These are phyloP conservation scores for Micrastur ruficollis DNA, from an alignment of 2,797 vertebrate genomes.

Conservation along the genomic window DNA sequence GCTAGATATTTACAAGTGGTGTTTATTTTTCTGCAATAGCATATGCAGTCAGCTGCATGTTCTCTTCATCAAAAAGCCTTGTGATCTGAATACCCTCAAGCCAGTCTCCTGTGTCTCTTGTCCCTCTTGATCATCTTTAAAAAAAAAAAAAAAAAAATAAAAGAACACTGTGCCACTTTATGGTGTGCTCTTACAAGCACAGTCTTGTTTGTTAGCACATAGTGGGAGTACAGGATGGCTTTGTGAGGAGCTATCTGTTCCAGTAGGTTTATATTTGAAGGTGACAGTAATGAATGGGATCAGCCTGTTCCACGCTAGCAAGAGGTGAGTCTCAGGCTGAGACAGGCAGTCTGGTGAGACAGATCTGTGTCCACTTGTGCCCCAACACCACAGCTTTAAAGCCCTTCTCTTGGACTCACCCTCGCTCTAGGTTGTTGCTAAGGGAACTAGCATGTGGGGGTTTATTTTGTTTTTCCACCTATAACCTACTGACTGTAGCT, in stretches of 20 bases:
- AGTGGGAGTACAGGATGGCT: background rate
- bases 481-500: background rate
- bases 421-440: background rate
- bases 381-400: slow-evolving; percentile 2
- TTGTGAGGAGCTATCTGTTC: background rate
- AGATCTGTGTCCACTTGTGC: background rate
- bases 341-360: background rate
- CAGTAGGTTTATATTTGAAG: slow-evolving; percentile 32
- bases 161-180: background rate
- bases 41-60: background rate
- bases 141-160: background rate
- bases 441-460: background rate
- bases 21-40: background rate
- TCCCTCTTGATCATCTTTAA: background rate
- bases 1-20: background rate
- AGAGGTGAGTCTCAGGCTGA: background rate
- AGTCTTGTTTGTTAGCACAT: background rate
- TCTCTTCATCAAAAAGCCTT: background rate
- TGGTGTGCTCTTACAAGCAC: background rate
- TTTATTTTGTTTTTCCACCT: background rate
- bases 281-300: slow-evolving; percentile 14
- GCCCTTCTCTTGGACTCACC: background rate
- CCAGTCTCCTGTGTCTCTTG: background rate
- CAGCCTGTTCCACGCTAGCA: background rate
- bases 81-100: background rate